Conservation (phyloP, 2,888 invertebrate species). For the Lepeophtheirus nordmannii region DNA sequence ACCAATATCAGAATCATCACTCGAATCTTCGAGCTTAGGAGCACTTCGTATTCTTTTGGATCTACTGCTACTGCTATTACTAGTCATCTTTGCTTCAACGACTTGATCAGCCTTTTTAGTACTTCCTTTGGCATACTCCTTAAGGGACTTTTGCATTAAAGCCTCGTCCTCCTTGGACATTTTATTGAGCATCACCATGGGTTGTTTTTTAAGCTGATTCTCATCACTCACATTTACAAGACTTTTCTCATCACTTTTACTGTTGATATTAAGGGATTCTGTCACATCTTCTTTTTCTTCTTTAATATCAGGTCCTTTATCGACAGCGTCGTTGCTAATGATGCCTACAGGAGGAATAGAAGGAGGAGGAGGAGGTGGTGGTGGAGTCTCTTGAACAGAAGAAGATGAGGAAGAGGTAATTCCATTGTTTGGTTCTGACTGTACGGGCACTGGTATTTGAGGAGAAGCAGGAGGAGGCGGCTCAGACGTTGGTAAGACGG, state of each 20-base stretch:
- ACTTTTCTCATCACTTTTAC: neutral
- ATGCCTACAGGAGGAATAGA: too few species aligned
- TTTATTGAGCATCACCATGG: conserved; percentile 46
- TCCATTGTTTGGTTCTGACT: neutral
- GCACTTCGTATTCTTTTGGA: conserved; percentile 25
- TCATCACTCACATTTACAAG: neutral
- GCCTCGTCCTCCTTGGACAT: conserved; percentile 45
- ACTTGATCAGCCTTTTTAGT: conserved; percentile 34
- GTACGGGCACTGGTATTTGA: neutral
- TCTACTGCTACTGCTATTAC: neutral
- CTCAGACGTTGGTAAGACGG: neutral
- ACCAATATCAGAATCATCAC: conserved; percentile 43
- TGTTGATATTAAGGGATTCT: neutral
- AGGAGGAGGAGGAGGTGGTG: too few species aligned
- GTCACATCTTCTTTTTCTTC: neutral
- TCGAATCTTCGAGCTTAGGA: conserved; percentile 30
- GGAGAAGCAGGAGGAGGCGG: neutral
- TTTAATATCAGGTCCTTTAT: neutral
- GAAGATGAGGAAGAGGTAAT: neutral
- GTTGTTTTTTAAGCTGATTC: conserved; percentile 34
- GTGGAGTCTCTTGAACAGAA: neutral
- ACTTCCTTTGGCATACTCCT: conserved; percentile 47
- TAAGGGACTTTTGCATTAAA: conserved; percentile 48
- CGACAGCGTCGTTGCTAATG: too few species aligned
- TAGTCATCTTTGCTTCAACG: neutral